Percentiles rank a stretch among this genome's conserved stretches.
These are phyloP conservation scores for Dryadula phaetusa DNA, from an alignment of 2,888 invertebrate species.

Conservation along the genomic window DNA sequence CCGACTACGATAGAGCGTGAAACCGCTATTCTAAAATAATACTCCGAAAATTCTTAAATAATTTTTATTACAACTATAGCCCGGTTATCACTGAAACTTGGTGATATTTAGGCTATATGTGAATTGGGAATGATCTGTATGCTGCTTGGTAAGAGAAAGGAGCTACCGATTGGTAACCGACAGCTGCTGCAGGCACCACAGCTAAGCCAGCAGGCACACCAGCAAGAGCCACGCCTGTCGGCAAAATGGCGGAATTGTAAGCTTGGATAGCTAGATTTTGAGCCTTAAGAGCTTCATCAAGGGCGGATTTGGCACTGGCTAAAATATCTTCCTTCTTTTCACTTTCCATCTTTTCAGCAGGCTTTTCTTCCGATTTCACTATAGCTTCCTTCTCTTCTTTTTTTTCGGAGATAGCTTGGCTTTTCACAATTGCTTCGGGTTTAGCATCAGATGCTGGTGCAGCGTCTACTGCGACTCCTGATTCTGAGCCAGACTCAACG, in stretches of 20 bases:
- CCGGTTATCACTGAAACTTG: conserved; percentile 42
- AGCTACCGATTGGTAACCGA: conserved; percentile 43
- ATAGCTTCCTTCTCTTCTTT: conserved; percentile 47
- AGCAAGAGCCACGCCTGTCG: conserved; percentile 37
- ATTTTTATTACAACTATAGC: conserved; percentile 29
- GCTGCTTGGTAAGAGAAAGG: conserved; percentile 45
- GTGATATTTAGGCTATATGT: conserved; percentile 32
- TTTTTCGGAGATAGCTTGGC: conserved; percentile 45
- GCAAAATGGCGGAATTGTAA: conserved; percentile 36
- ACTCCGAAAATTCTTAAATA: conserved; percentile 14
- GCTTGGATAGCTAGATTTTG: conserved; percentile 33
- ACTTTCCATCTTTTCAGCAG: conserved; percentile 23
- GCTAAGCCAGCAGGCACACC: background rate
- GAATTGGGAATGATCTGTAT: conserved; percentile 38
- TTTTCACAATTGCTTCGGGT: conserved; percentile 37
- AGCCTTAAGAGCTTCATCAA: conserved; percentile 32
- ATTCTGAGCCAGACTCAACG: conserved; percentile 36
- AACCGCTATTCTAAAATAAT: conserved; percentile 12
- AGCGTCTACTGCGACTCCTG: conserved; percentile 34
- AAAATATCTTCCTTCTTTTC: conserved; percentile 30
- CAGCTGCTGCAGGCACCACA: conserved; percentile 4
- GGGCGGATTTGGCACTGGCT: conserved; percentile 37
- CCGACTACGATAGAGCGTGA: no score
- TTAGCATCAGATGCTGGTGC: conserved; percentile 28
- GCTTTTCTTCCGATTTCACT: conserved; percentile 37